Evolutionary conservation across 2,888 invertebrate genomes (phyloP).

Genomic region (Glyphotaelius pellucidus): DNA sequence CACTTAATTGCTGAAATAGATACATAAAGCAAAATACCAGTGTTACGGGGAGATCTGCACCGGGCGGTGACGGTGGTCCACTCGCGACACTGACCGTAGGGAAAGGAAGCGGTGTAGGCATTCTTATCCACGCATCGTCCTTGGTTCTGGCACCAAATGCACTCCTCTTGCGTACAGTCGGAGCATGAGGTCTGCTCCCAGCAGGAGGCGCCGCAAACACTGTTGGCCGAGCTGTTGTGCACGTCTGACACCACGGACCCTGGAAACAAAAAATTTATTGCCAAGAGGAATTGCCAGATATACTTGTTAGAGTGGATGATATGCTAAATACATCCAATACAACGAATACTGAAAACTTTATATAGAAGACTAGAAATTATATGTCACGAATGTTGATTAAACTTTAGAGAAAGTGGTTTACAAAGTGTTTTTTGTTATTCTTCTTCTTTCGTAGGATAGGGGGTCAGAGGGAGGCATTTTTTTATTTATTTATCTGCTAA

Average conservation of each 20-base stretch:
- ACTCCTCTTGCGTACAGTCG: slow-evolving; percentile 94
- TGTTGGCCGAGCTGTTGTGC: neutral
- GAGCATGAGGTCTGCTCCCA: slow-evolving; percentile 88
- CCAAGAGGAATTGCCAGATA: too few relatives aligned
- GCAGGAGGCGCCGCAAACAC: slow-evolving; percentile 86
- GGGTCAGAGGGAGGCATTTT: too few relatives aligned
- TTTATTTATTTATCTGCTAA: too few relatives aligned
- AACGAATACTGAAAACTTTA: too few relatives aligned
- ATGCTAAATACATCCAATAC: too few relatives aligned
- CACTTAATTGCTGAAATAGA: neutral
- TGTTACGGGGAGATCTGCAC: slow-evolving; percentile 57
- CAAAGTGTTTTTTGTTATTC: too few relatives aligned
- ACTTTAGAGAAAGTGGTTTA: too few relatives aligned
- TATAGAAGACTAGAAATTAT: too few relatives aligned
- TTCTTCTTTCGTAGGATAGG: too few relatives aligned
- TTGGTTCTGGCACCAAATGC: slow-evolving; percentile 98
- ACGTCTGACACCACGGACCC: neutral
- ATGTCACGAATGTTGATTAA: too few relatives aligned
- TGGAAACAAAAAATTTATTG: neutral
- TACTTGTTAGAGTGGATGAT: too few relatives aligned
- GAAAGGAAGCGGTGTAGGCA: slow-evolving; percentile 97
- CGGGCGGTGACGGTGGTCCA: slow-evolving; percentile 86
- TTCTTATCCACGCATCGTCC: slow-evolving; percentile 96
- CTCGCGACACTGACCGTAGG: slow-evolving; percentile 97
- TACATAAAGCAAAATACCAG: slow-evolving; percentile 5